Evolutionary conservation across 2,113 vertebrate species (phyloP).

Genomic region (Indicator indicator): DNA sequence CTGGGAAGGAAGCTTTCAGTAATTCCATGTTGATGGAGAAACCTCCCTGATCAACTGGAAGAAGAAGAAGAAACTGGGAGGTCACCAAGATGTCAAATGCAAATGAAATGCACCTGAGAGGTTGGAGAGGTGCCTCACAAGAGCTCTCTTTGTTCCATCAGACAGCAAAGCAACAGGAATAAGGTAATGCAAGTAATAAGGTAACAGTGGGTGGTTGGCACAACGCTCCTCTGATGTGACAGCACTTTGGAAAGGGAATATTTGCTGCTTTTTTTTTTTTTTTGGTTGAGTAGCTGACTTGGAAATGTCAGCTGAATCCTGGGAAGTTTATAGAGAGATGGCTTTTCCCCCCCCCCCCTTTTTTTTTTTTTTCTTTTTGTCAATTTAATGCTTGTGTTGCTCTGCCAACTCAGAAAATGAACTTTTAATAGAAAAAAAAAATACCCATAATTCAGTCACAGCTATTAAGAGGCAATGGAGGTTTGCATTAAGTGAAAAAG

Average conservation of each 20-base stretch:
- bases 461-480: slow-evolving; percentile 76
- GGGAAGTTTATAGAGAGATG: slow-evolving; percentile 45
- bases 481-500: slow-evolving; percentile 76
- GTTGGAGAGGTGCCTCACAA: neutral
- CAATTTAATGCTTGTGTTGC: slow-evolving; percentile 64
- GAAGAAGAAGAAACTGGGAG: neutral
- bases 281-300: neutral
- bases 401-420: slow-evolving; percentile 78
- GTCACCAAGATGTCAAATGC: neutral
- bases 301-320: slow-evolving; percentile 33
- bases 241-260: neutral
- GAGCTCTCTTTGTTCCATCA: neutral
- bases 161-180: neutral
- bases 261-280: neutral
- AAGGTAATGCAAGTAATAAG: neutral
- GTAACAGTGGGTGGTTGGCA: neutral
- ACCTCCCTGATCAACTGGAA: too few relatives aligned
- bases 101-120: neutral
- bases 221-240: neutral
- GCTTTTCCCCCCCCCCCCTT: too few relatives aligned
- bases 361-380: neutral
- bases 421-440: slow-evolving; percentile 76
- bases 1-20: neutral
- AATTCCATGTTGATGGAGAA: too few relatives aligned
- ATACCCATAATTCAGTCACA: slow-evolving; percentile 67